Percentiles rank a stretch among this genome's conserved stretches.
Conservation (phyloP, 2,113 vertebrate genomes). For the Austrofundulus limnaeus region DNA sequence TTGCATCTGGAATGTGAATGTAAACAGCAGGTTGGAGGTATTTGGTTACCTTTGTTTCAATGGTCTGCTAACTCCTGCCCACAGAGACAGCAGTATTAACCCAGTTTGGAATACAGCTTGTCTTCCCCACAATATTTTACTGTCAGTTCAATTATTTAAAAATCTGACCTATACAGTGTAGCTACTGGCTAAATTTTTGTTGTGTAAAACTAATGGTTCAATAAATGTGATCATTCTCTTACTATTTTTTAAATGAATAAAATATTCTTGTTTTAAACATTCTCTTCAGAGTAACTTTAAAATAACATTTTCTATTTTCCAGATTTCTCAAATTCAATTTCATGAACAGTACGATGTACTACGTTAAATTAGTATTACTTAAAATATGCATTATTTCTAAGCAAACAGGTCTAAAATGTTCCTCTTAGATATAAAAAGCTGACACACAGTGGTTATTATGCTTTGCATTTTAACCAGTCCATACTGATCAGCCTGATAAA, state of each 20-base stretch:
- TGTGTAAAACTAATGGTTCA: background rate
- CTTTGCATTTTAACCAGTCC: too few relatives aligned
- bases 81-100: background rate
- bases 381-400: too few relatives aligned
- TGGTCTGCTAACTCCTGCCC: background rate
- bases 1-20: constrained; percentile 33
- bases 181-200: background rate
- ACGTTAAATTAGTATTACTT: too few relatives aligned
- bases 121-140: constrained; percentile 27
- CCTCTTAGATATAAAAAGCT: background rate
- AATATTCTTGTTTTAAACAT: background rate
- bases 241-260: too few relatives aligned
- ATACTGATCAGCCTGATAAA: too few relatives aligned
- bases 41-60: constrained; percentile 18
- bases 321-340: too few relatives aligned
- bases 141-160: background rate
- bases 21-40: constrained; percentile 17
- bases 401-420: background rate
- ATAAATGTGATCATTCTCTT: too few relatives aligned
- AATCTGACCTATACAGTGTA: background rate
- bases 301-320: background rate
- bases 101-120: background rate
- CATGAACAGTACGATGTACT: too few relatives aligned
- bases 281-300: background rate
- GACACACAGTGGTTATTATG: too few relatives aligned